Base-by-base conservation (phyloP, 2,113 vertebrate species). In the Hemichromis elongatus region DNA sequence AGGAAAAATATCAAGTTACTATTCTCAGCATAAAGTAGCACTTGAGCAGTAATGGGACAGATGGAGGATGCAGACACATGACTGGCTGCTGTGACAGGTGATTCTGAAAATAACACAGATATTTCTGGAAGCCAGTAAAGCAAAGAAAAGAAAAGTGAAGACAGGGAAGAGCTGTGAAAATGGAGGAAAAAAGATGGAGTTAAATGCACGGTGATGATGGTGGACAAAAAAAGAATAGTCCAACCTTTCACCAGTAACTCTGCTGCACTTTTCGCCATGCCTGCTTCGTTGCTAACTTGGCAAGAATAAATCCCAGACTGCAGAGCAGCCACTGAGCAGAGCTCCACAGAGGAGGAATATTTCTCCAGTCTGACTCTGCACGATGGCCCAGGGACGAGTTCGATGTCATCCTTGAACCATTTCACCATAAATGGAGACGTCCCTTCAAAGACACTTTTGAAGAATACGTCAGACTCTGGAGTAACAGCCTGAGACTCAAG, bases 271-370 rank as follows among this genome's bases (percentile, higher is more conserved):
- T 96, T 97, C 85, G 95, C 96, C 59, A 96, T 94, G 91, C 98
- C 98, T 93, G 98, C 98, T 2, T 97, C 96, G 61, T 99, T 99
- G 95, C 95, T 96, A 96, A 99, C 90, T 10, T 97, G 97, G 90
- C 98, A 99, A 92, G 96, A 97, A 88, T 99, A 99, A 16, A 92
- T 93, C 86, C 98, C 98, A 88, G 93, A 95, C 80, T 96, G 97
- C 81, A 96, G 96, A 84, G 95, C 63, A 93, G 96, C 97, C 80
- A 99, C 97, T 2, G 97, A 96, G 90, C 93, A 96, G 59, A 99
- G 97, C 88, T 97, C 96, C 94, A 98, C 94, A 90, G 97, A 98
- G 81, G 92, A 97, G 19, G 96, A 94, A 84, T 96, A 96, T 55
- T 96, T 95, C 94, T 99, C 97, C 86, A 96, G 93, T 61, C 95